phyloP scores from a whole-genome alignment of 2,888 invertebrate genomes.

The Troides aeacus region DNA sequence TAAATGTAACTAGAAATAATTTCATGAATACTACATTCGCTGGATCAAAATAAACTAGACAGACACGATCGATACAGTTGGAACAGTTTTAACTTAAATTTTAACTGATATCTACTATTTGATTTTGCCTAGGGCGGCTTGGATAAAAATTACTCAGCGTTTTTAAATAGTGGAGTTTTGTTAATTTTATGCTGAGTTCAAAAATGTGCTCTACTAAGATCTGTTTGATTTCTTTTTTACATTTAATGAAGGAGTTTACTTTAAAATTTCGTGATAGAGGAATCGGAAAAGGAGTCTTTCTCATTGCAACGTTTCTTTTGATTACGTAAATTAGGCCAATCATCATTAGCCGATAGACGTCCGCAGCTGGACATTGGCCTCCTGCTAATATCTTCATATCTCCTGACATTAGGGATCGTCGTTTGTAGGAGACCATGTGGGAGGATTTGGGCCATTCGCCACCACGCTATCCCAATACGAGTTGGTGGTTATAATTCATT shows the following conservation, averaged over 20 bases:
- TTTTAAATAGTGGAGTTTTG: not conserved
- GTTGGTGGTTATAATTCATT: too few species aligned
- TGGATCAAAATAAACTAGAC: constrained; percentile 20
- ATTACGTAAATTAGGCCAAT: not conserved
- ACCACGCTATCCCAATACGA: too few species aligned
- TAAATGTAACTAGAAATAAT: constrained; percentile 20
- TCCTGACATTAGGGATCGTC: too few species aligned
- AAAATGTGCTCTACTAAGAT: not conserved
- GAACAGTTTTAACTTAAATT: constrained; percentile 15
- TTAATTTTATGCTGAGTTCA: constrained; percentile 2
- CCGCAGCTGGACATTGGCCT: too few species aligned
- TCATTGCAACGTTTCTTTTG: not conserved
- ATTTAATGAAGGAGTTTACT: not conserved
- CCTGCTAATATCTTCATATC: too few species aligned
- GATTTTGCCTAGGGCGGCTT: not conserved
- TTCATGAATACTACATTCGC: constrained; percentile 1
- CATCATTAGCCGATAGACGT: too few species aligned
- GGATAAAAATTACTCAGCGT: not conserved
- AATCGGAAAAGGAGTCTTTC: not conserved
- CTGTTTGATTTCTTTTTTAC: not conserved
- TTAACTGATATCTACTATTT: not conserved
- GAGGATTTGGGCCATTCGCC: too few species aligned
- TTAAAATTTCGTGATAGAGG: not conserved
- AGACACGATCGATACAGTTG: constrained; percentile 26
- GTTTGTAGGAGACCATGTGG: too few species aligned